phyloP scores from a whole-genome alignment of 1,140 invertebrate genomes.

The Antheraea mylitta region DNA sequence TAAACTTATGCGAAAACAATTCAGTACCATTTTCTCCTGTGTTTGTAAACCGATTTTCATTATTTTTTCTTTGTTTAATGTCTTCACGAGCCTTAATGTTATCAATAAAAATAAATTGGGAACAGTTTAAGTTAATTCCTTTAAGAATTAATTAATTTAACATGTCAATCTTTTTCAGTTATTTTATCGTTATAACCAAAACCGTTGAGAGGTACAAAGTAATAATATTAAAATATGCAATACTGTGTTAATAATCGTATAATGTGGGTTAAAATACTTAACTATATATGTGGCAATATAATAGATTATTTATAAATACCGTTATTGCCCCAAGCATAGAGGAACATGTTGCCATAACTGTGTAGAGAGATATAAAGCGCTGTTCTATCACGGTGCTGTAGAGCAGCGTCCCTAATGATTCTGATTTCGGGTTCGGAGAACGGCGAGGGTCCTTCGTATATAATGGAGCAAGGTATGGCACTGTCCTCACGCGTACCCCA shows the following conservation, averaged over 20 bases:
- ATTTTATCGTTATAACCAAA: no score
- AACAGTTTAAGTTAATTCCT: no score
- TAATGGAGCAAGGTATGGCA: constrained; percentile 83
- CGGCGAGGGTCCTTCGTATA: constrained; percentile 83
- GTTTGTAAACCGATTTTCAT: no score
- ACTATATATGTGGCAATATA: not conserved
- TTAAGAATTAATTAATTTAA: no score
- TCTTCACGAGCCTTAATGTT: no score
- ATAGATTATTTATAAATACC: constrained; percentile 33
- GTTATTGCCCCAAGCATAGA: constrained; percentile 89
- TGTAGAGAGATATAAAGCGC: constrained; percentile 86
- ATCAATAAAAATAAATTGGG: no score
- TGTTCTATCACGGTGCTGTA: constrained; percentile 76
- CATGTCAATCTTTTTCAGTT: no score
- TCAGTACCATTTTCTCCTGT: no score
- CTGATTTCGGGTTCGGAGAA: constrained; percentile 87
- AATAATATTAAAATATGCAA: not conserved
- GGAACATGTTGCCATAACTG: constrained; percentile 82
- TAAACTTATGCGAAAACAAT: no score
- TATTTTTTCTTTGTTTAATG: no score
- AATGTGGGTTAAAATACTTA: no score
- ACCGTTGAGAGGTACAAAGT: no score
- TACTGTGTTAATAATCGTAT: not conserved
- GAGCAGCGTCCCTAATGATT: constrained; percentile 70
- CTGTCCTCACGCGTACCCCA: constrained; percentile 79